Conservation (phyloP, 2,113 vertebrate genomes). For the Nansenia antarctica region DNA sequence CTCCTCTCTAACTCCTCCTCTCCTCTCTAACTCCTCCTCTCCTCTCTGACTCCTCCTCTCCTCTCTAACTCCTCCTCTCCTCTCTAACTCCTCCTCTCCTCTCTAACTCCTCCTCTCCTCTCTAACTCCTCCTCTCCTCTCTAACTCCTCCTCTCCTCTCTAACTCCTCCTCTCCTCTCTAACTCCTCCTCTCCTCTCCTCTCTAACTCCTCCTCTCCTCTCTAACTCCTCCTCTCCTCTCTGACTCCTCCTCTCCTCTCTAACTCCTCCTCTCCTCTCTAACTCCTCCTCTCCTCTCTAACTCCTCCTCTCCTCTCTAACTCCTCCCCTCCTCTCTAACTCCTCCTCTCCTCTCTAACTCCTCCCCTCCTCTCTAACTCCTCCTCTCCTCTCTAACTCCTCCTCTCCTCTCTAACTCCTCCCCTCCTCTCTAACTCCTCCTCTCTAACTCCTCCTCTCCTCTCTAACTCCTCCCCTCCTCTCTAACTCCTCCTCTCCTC, state of each 20-base stretch:
- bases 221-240: not conserved
- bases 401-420: not conserved
- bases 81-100: not conserved
- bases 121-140: not conserved
- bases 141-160: not conserved
- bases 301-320: no score
- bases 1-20: no score
- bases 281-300: not conserved
- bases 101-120: no score
- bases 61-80: no score
- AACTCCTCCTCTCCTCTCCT: constrained; percentile 8
- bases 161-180: no score
- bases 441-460: not conserved
- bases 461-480: no score
- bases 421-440: no score
- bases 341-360: not conserved
- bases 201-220: constrained; percentile 98
- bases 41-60: no score
- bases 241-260: no score
- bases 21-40: not conserved
- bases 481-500: no score
- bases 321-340: not conserved
- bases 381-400: not conserved
- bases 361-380: no score
- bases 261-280: not conserved